Conservation (phyloP, 2,888 invertebrate genomes). For the Cephonodes hylas region DNA sequence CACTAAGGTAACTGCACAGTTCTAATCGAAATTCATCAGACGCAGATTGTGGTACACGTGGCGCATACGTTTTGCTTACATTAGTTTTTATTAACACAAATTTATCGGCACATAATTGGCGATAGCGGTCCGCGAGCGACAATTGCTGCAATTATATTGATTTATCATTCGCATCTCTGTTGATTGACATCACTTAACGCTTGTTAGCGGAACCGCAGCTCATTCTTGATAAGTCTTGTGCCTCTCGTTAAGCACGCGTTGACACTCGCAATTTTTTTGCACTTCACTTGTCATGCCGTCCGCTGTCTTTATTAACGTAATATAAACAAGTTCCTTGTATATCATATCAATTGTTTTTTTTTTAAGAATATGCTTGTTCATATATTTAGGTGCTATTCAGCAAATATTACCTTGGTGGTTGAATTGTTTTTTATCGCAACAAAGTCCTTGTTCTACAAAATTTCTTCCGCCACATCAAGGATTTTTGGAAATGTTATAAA, state of each 20-base stretch:
- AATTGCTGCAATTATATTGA: neutral
- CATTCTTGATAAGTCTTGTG: neutral
- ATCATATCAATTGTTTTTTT: too few relatives aligned
- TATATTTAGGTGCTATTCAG: too few relatives aligned
- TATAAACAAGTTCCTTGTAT: too few relatives aligned
- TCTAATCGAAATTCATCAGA: neutral
- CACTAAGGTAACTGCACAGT: neutral
- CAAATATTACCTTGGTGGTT: too few relatives aligned
- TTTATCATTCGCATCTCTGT: neutral
- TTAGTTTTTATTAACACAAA: neutral
- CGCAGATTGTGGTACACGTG: neutral
- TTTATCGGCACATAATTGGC: neutral
- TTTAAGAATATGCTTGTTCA: too few relatives aligned
- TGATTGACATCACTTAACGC: constrained; percentile 8
- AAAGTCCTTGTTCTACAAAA: too few relatives aligned
- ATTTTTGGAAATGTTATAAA: too few relatives aligned
- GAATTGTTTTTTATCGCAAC: too few relatives aligned
- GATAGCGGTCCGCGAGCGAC: neutral
- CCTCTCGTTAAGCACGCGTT: neutral
- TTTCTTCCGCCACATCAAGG: too few relatives aligned
- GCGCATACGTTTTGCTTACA: neutral
- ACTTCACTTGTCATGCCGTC: neutral
- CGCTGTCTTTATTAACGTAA: neutral
- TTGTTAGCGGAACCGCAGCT: neutral
- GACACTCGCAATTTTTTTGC: neutral